Base-by-base conservation (phyloP, 1,140 invertebrate species). In the Caenorhabditis briggsae region DNA sequence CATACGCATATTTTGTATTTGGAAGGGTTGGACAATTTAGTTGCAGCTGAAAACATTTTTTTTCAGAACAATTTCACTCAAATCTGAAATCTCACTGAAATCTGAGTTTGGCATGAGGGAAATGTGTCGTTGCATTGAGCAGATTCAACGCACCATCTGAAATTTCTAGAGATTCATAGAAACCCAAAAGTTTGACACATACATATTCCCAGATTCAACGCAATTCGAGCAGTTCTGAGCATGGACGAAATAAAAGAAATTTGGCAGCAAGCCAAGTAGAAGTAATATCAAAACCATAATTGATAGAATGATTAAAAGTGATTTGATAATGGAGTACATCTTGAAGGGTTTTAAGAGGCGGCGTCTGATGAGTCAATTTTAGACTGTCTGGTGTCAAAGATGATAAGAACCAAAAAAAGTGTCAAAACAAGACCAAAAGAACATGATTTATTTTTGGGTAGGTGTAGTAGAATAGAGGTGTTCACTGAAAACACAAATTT, bases 81-180 rank as follows among this genome's bases (percentile, higher is more conserved):
- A 23, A 58, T 18, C 55, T 61, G 11, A 12, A 61, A 5, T 18
- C 64, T 70, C 7, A 70, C 64, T 8, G 64, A 43, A 7, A 70
- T 46, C 18, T 7, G 14, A 43, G 64, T 70, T 43, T 43, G 11
- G 8, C 64, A 70, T 8, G 64, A 18, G 5, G n/a, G 5, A 11
- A 70, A 70, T 18, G 33, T 70, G 6, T 33, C 18, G 16, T 70
- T 70, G 64, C 64, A 70, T 46, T 43, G 41, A 70, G 33, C 16
- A 70, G 12, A 14, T 18, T 70, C 64, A 16, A 70, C 64, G 23
- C 64, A 70, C 64, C 64, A 70, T 16, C 59, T 64, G 59, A 33
- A 64, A 64, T 33, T 33, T 33, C n/a, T 33, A 25, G 16, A 16
- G 78, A 14, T n/a, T n/a, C 7, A 20, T 14, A 3, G 18, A 50